These are phyloP conservation scores for Drosophila eohydei DNA, from an alignment of 2,888 invertebrate genomes.

Conservation along the genomic window DNA sequence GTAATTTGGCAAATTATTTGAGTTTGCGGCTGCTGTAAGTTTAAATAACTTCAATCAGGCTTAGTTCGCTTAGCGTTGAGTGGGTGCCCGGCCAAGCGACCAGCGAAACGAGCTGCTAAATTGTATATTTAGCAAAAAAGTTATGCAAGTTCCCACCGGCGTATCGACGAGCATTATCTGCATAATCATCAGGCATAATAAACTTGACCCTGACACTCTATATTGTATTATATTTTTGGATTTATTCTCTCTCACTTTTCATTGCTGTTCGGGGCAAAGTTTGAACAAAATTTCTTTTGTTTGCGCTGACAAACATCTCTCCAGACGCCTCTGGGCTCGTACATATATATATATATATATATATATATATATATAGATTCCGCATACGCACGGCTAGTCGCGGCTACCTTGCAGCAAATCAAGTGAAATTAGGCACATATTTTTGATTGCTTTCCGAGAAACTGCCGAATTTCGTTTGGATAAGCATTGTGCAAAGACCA, in stretches of 20 bases:
- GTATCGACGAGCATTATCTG: constrained; percentile 55
- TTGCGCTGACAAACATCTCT: constrained; percentile 51
- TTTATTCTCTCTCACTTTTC: constrained; percentile 2
- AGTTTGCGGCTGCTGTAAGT: constrained; percentile 74
- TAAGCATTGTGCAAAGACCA: constrained; percentile 16
- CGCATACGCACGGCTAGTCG: constrained; percentile 59
- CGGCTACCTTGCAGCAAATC: constrained; percentile 33
- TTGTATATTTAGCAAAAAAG: constrained; percentile 58
- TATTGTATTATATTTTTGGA: constrained; percentile 38
- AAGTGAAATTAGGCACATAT: constrained; percentile 48
- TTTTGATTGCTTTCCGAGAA: constrained; percentile 48
- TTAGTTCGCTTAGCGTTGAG: constrained; percentile 24
- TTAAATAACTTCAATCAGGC: constrained; percentile 75
- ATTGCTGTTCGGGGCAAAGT: constrained; percentile 20
- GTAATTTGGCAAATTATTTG: constrained; percentile 79
- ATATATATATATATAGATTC: constrained; percentile 32
- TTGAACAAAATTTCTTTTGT: constrained; percentile 56
- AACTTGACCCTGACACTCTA: constrained; percentile 69
- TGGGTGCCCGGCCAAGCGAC: neutral
- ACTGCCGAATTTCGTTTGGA: constrained; percentile 4
- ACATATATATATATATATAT: neutral
- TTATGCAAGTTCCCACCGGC: constrained; percentile 48
- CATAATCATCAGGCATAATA: constrained; percentile 46
- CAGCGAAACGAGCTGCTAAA: constrained; percentile 40
- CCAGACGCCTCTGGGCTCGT: constrained; percentile 46